phyloP scores from a whole-genome alignment of 2,797 vertebrate genomes.

The Malurus splendens region DNA sequence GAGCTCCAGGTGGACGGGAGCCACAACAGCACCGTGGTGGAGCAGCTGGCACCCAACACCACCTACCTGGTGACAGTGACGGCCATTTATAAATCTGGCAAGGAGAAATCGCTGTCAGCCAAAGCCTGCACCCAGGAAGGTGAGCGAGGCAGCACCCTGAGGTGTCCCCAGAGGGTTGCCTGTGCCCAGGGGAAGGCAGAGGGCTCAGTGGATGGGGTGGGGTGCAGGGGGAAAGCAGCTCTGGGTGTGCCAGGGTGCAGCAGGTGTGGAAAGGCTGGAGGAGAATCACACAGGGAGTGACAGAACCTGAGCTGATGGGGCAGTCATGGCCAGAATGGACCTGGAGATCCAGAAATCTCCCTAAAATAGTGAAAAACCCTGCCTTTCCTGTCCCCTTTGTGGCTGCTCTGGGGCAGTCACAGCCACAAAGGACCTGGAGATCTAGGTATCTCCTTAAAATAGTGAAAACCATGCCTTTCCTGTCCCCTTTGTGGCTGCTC shows the following conservation, averaged over 20 bases:
- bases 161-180: neutral
- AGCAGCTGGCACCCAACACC: constrained; percentile 81
- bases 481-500: neutral
- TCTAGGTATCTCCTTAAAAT: neutral
- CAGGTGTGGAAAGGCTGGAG: neutral
- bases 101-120: constrained; percentile 85
- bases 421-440: neutral
- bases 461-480: neutral
- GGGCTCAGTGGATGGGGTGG: neutral
- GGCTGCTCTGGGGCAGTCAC: too few species aligned
- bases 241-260: neutral
- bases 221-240: neutral
- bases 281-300: rapidly evolving
- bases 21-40: constrained; percentile 80
- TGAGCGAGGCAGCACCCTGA: constrained; percentile 44
- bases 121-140: constrained; percentile 88
- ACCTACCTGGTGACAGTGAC: constrained; percentile 90
- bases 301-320: too few species aligned
- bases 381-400: too few species aligned
- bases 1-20: constrained; percentile 69
- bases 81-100: constrained; percentile 78
- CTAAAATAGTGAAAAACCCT: too few species aligned
- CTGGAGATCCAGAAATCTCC: too few species aligned
- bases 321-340: too few species aligned
- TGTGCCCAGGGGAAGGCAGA: neutral